These are phyloP conservation scores for Sphenodon punctatus DNA, from an alignment of 2,797 vertebrate genomes.

Conservation along the genomic window DNA sequence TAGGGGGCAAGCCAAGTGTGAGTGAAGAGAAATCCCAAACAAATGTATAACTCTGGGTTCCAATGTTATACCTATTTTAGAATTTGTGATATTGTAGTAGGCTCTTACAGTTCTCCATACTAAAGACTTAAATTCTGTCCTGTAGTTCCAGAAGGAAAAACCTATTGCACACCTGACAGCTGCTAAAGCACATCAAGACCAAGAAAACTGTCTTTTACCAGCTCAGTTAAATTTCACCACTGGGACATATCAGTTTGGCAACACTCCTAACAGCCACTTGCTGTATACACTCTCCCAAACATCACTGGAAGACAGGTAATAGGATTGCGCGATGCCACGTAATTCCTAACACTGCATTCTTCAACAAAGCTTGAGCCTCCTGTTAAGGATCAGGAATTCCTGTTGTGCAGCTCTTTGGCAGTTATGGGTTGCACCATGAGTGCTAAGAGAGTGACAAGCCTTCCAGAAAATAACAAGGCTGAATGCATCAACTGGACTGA, in stretches of 20 bases:
- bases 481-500: neutral
- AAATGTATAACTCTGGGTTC: neutral
- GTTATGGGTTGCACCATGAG: neutral
- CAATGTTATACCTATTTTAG: too few species aligned
- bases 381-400: neutral
- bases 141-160: conserved; percentile 48
- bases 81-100: neutral
- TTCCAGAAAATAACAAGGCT: neutral
- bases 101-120: neutral
- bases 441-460: neutral
- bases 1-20: neutral
- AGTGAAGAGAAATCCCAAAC: neutral
- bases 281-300: conserved; percentile 78
- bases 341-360: neutral
- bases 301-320: conserved; percentile 81
- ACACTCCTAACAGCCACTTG: conserved; percentile 79
- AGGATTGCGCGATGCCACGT: neutral
- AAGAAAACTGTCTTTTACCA: neutral
- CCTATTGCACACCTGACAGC: conserved; percentile 7
- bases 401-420: neutral
- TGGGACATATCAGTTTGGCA: conserved; percentile 80
- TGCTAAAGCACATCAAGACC: neutral
- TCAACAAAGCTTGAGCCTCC: neutral
- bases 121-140: conserved; percentile 12
- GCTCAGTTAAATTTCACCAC: conserved; percentile 55